Conservation (phyloP, 2,888 invertebrate species). For the Drosophila birchii region DNA sequence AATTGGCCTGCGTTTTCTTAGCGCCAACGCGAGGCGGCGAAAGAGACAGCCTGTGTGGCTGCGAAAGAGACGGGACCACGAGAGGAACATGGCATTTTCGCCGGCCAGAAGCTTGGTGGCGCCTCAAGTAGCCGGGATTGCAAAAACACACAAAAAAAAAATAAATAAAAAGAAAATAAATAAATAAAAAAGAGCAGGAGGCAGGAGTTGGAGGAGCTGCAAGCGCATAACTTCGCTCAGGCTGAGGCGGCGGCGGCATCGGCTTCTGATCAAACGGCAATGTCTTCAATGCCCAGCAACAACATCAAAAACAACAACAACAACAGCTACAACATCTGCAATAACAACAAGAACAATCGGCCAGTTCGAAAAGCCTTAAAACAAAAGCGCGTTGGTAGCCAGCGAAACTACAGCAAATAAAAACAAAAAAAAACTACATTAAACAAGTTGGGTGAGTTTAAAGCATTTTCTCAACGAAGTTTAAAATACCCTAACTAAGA, state of each 20-base stretch:
- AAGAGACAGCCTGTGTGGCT: constrained; percentile 29
- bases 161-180: not conserved
- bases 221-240: constrained; percentile 47
- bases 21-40: constrained; percentile 59
- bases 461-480: not conserved
- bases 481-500: not conserved
- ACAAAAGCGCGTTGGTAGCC: constrained; percentile 77
- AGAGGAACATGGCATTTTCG: constrained; percentile 45
- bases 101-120: constrained; percentile 65
- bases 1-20: constrained; percentile 72
- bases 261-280: constrained; percentile 74
- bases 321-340: constrained; percentile 40
- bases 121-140: constrained; percentile 68
- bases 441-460: constrained; percentile 6
- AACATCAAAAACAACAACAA: constrained; percentile 36
- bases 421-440: constrained; percentile 34
- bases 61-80: constrained; percentile 47
- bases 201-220: constrained; percentile 1
- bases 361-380: constrained; percentile 49
- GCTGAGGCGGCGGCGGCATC: constrained; percentile 33
- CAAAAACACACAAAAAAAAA: too few species aligned
- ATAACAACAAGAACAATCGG: constrained; percentile 46
- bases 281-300: constrained; percentile 61
- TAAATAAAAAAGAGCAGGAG: constrained; percentile 10
- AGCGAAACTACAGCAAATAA: constrained; percentile 32